Conservation (phyloP, 2,797 vertebrate genomes). For the Artibeus jamaicensis region DNA sequence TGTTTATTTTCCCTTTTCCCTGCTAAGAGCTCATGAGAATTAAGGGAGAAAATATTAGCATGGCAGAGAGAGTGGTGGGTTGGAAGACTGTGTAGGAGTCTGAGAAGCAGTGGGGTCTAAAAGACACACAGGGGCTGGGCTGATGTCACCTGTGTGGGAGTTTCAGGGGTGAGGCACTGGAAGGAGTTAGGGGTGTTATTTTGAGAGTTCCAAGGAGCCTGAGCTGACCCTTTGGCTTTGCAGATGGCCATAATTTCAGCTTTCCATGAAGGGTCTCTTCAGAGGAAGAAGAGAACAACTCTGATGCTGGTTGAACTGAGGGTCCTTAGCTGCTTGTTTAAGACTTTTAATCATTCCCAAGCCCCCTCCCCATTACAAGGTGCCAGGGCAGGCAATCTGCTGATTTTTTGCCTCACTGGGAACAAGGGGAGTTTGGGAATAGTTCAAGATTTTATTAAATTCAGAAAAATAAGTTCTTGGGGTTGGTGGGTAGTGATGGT, state of each 20-base stretch:
- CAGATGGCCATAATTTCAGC: not conserved
- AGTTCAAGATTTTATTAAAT: not conserved
- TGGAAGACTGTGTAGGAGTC: not conserved
- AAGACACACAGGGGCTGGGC: not conserved
- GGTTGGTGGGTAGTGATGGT: not conserved
- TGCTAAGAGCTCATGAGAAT: not conserved
- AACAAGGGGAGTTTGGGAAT: not conserved
- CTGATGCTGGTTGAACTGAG: not conserved
- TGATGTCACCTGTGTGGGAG: accelerated
- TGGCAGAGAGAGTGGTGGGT: not conserved
- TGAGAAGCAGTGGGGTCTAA: not conserved
- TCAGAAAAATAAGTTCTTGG: not conserved
- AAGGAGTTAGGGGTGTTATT: not conserved
- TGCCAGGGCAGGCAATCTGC: not conserved
- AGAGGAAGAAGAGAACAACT: not conserved
- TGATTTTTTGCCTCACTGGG: not conserved
- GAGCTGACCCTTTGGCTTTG: not conserved
- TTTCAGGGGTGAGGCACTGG: not conserved
- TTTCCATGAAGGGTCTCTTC: not conserved
- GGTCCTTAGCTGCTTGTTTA: not conserved
- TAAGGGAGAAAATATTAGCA: not conserved
- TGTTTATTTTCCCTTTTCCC: not conserved
- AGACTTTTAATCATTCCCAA: not conserved
- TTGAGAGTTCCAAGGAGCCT: not conserved
- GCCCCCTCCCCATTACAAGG: not conserved